Evolutionary conservation across 2,888 invertebrate species (phyloP).

Genomic region (Aphodius sticticus): DNA sequence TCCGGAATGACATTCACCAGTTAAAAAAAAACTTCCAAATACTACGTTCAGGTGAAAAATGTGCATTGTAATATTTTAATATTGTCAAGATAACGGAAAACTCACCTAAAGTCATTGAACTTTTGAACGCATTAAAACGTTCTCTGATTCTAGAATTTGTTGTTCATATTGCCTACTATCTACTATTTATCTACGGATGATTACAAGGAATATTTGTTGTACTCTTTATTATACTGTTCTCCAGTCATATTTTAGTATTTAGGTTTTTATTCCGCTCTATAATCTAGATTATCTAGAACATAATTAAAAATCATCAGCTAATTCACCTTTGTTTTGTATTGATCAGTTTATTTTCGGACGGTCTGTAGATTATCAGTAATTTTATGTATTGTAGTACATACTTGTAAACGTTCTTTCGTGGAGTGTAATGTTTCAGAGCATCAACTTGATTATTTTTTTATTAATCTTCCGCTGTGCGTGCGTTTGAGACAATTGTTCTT

Average conservation of each 20-base stretch:
- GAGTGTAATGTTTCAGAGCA: neutral
- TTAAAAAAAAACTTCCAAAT: neutral
- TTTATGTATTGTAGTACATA: neutral
- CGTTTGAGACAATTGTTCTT: neutral
- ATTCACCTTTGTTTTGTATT: too few species aligned
- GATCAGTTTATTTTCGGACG: neutral
- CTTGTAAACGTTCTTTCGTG: neutral
- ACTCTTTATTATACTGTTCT: too few species aligned
- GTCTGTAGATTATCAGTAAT: neutral
- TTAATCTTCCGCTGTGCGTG: neutral
- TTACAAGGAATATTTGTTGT: neutral
- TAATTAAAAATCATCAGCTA: too few species aligned
- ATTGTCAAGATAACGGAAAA: neutral
- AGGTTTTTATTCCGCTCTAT: too few species aligned
- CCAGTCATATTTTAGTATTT: too few species aligned
- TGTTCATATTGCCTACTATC: too few species aligned
- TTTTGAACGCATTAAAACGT: neutral
- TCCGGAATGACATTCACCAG: neutral
- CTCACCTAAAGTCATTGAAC: neutral
- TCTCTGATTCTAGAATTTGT: neutral
- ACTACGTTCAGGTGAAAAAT: neutral
- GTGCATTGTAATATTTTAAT: neutral
- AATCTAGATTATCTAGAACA: too few species aligned
- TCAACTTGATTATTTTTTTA: neutral
- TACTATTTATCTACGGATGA: too few species aligned